These are phyloP conservation scores for Capitella teleta DNA, from an alignment of 1,140 invertebrate genomes.

Conservation along the genomic window DNA sequence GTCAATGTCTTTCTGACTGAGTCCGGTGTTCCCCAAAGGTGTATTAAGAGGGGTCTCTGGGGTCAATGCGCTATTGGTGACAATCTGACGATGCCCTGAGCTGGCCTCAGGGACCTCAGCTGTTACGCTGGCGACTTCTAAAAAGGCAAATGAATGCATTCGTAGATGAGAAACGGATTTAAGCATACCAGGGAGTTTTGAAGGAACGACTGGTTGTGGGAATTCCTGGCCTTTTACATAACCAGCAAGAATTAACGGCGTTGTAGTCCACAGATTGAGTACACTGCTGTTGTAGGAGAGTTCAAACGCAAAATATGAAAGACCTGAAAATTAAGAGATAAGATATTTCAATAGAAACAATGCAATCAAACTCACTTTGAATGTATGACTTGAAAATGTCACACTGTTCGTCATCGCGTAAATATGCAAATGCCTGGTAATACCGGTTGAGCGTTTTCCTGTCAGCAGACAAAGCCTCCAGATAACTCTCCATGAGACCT, in stretches of 20 bases:
- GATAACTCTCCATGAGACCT: conserved; percentile 70
- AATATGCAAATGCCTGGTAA: conserved; percentile 22
- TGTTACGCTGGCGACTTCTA: too few relatives aligned
- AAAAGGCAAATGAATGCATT: too few relatives aligned
- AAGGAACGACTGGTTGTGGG: background rate
- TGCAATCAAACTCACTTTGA: conserved; percentile 18
- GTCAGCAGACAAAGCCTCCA: conserved; percentile 63
- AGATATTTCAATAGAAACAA: background rate
- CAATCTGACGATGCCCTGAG: too few relatives aligned
- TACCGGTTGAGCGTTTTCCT: conserved; percentile 47
- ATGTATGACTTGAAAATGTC: conserved; percentile 27
- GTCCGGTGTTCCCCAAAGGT: too few relatives aligned
- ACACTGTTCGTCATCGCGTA: conserved; percentile 29
- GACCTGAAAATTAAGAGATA: conserved; percentile 18
- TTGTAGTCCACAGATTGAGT: conserved; percentile 76
- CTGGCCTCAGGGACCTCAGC: too few relatives aligned
- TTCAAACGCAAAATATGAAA: conserved; percentile 54
- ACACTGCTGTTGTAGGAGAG: conserved; percentile 76
- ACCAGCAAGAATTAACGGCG: conserved; percentile 70
- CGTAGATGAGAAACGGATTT: too few relatives aligned
- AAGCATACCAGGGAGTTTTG: background rate
- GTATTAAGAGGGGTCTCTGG: too few relatives aligned
- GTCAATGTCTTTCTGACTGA: too few relatives aligned
- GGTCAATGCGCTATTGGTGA: too few relatives aligned
- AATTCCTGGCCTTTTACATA: conserved; percentile 9